Evolutionary conservation across 2,797 vertebrate species (phyloP).

Genomic region (Karalla daura): DNA sequence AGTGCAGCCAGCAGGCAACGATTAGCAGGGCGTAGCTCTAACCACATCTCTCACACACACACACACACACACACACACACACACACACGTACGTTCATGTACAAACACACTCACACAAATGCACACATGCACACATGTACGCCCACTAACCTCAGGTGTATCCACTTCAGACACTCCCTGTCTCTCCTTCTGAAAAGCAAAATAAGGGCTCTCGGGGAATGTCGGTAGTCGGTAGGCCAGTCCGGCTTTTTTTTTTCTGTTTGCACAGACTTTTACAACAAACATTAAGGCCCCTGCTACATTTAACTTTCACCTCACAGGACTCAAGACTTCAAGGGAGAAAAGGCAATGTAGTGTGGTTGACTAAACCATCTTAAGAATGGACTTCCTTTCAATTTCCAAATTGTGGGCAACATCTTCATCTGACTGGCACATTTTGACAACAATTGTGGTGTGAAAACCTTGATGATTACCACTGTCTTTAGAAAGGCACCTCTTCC

Average conservation of each 20-base stretch:
- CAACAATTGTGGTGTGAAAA: too few relatives aligned
- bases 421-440: too few relatives aligned
- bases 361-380: too few relatives aligned
- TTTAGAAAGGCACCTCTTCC: too few relatives aligned
- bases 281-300: slow-evolving; percentile 32
- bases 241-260: slow-evolving; percentile 47
- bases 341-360: background rate
- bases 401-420: too few relatives aligned
- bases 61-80: slow-evolving; percentile 48
- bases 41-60: slow-evolving; percentile 77
- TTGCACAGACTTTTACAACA: slow-evolving; percentile 45
- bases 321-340: background rate
- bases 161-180: slow-evolving; percentile 75
- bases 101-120: slow-evolving; percentile 44
- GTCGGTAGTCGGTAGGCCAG: slow-evolving; percentile 27
- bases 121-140: slow-evolving; percentile 29
- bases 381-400: too few relatives aligned
- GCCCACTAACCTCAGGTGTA: slow-evolving; percentile 78
- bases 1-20: slow-evolving; percentile 77
- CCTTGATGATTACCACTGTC: too few relatives aligned
- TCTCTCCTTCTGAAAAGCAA: slow-evolving; percentile 65
- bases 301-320: slow-evolving; percentile 19
- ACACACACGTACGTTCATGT: slow-evolving; percentile 37
- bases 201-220: slow-evolving; percentile 56
- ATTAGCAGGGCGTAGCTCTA: slow-evolving; percentile 82